phyloP scores from a whole-genome alignment of 2,888 invertebrate species.

The Xestia xanthographa region DNA sequence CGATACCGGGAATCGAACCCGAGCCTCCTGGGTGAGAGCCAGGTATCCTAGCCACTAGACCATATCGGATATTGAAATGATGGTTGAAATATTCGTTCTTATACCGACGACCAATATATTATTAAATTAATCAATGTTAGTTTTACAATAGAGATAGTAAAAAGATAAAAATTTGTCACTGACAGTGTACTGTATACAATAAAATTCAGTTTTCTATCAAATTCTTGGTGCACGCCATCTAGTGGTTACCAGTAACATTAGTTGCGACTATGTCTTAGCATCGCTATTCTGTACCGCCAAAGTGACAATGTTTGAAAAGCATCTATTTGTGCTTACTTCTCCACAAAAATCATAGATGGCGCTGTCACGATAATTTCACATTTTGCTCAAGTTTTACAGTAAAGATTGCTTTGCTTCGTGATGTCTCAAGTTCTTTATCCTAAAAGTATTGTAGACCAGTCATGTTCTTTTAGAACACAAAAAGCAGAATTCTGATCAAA shows the following conservation, averaged over 20 bases:
- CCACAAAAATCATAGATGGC: constrained; percentile 33
- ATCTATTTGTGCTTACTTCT: background rate
- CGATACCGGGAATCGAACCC: constrained; percentile 92
- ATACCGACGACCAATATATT: accelerated
- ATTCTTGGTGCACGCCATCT: constrained; percentile 20
- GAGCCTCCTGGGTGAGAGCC: constrained; percentile 91
- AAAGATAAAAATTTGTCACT: background rate
- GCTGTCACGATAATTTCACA: background rate
- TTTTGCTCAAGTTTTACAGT: background rate
- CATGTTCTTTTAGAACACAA: background rate
- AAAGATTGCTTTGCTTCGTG: background rate
- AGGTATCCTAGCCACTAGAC: constrained; percentile 92
- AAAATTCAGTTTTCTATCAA: background rate
- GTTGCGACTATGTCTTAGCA: too few relatives aligned
- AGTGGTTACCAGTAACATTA: background rate
- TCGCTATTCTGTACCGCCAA: too few relatives aligned
- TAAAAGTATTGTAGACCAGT: background rate
- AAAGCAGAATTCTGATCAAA: background rate
- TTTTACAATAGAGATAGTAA: background rate
- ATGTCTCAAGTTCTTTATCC: too few relatives aligned
- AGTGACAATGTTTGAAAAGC: background rate
- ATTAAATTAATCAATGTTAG: background rate
- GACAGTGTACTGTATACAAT: accelerated
- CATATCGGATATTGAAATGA: constrained; percentile 85
- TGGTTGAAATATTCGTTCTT: accelerated